These are phyloP conservation scores for Polyommatus iphigenia DNA, from an alignment of 2,888 invertebrate species.

Conservation along the genomic window DNA sequence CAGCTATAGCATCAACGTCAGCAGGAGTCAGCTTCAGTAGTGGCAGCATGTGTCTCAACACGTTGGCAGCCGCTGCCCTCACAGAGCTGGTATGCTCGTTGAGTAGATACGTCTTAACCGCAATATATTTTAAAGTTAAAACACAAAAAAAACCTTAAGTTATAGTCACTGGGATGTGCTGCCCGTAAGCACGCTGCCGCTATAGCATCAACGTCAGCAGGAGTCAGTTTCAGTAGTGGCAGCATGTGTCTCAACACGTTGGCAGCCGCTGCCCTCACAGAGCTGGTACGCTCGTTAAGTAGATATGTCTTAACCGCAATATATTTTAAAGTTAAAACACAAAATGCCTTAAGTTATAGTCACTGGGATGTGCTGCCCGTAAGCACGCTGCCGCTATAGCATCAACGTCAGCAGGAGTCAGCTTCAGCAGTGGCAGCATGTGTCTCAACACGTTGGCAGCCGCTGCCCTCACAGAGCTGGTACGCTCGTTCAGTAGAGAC, in stretches of 20 bases:
- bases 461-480: conserved; percentile 95
- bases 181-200: conserved; percentile 95
- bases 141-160: conserved; percentile 63
- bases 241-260: conserved; percentile 94
- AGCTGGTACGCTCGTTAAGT: conserved; percentile 94
- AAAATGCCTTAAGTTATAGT: conserved; percentile 59
- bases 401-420: conserved; percentile 94
- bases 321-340: too few species aligned
- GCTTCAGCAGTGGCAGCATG: conserved; percentile 91
- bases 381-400: conserved; percentile 95
- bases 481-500: conserved; percentile 93
- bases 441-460: conserved; percentile 94
- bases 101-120: conserved; percentile 88
- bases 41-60: conserved; percentile 93
- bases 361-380: conserved; percentile 82
- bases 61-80: conserved; percentile 95
- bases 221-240: conserved; percentile 91
- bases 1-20: conserved; percentile 94
- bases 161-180: conserved; percentile 62
- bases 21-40: conserved; percentile 92
- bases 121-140: too few species aligned
- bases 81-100: conserved; percentile 96
- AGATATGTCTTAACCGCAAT: conserved; percentile 90
- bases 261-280: conserved; percentile 96
- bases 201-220: conserved; percentile 94